phyloP scores from a whole-genome alignment of 2,113 vertebrate genomes.

The Alethe diademata region DNA sequence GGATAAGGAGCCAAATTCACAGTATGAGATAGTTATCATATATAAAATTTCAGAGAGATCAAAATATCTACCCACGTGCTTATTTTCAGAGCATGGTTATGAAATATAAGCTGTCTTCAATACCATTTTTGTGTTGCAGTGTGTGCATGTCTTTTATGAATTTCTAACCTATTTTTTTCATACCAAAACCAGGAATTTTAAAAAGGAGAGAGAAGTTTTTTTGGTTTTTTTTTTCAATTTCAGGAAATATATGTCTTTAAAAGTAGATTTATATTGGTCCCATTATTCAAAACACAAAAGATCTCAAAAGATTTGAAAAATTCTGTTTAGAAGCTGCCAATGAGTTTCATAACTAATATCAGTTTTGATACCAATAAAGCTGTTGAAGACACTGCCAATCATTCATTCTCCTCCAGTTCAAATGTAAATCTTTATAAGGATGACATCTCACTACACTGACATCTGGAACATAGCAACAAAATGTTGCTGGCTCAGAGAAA shows the following conservation, averaged over 20 bases:
- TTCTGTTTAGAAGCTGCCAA: background rate
- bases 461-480: slow-evolving; percentile 62
- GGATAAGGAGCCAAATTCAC: background rate
- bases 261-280: background rate
- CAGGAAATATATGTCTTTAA: background rate
- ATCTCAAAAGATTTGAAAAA: background rate
- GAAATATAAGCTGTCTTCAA: background rate
- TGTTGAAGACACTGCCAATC: slow-evolving; percentile 20
- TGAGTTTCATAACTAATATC: slow-evolving; percentile 5
- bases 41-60: background rate
- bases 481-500: slow-evolving; percentile 50
- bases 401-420: slow-evolving; percentile 20
- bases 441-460: slow-evolving; percentile 56
- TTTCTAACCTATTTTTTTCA: background rate
- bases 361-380: slow-evolving; percentile 19
- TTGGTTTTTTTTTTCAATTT: background rate
- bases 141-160: background rate
- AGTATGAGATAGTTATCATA: background rate
- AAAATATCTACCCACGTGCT: background rate
- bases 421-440: slow-evolving; percentile 12
- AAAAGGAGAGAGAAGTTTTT: background rate
- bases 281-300: background rate
- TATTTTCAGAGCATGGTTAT: background rate
- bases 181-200: background rate
- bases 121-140: background rate